These are phyloP conservation scores for Delphinapterus leucas DNA, from an alignment of 2,113 vertebrate species.

Conservation along the genomic window DNA sequence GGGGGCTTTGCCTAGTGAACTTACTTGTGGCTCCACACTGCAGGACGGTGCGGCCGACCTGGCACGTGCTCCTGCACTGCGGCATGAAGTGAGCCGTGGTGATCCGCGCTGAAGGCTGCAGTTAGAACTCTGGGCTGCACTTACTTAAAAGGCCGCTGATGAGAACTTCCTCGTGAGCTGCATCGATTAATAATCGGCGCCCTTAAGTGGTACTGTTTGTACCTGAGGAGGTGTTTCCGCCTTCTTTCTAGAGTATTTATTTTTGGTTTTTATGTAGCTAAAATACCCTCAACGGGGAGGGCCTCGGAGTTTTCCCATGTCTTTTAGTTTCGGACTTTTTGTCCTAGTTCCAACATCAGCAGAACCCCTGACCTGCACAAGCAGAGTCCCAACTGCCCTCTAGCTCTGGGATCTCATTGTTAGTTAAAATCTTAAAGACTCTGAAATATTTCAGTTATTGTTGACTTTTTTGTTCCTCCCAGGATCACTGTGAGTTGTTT, in stretches of 20 bases:
- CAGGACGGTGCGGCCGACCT: neutral
- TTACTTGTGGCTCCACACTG: neutral
- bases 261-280: neutral
- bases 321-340: neutral
- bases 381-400: neutral
- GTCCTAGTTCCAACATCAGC: neutral
- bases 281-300: neutral
- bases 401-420: neutral
- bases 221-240: neutral
- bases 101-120: neutral
- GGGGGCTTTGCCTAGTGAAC: neutral
- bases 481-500: constrained; percentile 30
- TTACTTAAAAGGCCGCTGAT: neutral
- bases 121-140: neutral
- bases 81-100: neutral
- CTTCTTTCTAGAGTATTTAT: constrained; percentile 8
- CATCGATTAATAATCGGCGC: neutral
- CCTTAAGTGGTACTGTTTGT: neutral
- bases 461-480: constrained; percentile 21
- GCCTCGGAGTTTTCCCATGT: neutral
- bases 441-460: constrained; percentile 25
- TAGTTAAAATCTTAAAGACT: constrained; percentile 25
- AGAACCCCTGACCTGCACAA: neutral
- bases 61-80: neutral
- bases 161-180: neutral